These are phyloP conservation scores for Magallana gigas DNA, from an alignment of 1,140 invertebrate genomes.

Conservation along the genomic window DNA sequence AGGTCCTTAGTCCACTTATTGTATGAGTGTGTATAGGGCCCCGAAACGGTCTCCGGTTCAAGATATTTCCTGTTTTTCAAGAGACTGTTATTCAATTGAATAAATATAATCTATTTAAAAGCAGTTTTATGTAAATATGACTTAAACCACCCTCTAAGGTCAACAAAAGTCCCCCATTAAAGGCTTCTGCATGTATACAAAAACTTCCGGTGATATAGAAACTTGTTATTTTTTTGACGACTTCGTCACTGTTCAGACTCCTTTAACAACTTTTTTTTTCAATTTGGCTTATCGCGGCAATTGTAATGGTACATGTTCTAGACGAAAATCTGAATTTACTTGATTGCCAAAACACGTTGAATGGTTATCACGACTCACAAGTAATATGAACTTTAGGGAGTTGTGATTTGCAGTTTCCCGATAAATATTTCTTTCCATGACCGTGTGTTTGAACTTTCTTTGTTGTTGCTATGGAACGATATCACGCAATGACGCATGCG, in stretches of 20 bases:
- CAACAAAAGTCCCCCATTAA: not conserved
- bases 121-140: conserved; percentile 17
- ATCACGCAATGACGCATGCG: conserved; percentile 30
- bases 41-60: not conserved
- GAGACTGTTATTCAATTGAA: conserved; percentile 9
- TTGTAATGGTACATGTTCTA: not conserved
- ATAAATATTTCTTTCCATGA: not conserved
- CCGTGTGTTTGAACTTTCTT: conserved; percentile 16
- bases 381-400: conserved; percentile 17
- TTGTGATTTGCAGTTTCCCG: not conserved
- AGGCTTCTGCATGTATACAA: not conserved
- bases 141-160: not conserved
- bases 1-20: not conserved
- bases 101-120: conserved; percentile 31
- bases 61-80: not conserved
- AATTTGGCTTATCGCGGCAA: not conserved
- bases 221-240: not conserved
- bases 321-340: not conserved
- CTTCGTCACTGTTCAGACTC: too few relatives aligned
- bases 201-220: not conserved
- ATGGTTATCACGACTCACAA: conserved; percentile 26
- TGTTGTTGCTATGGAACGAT: conserved; percentile 3
- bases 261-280: not conserved
- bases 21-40: not conserved
- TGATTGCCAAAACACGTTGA: conserved; percentile 21